Conservation (phyloP, 2,113 vertebrate species). For the Pachypanchax playfairii region DNA sequence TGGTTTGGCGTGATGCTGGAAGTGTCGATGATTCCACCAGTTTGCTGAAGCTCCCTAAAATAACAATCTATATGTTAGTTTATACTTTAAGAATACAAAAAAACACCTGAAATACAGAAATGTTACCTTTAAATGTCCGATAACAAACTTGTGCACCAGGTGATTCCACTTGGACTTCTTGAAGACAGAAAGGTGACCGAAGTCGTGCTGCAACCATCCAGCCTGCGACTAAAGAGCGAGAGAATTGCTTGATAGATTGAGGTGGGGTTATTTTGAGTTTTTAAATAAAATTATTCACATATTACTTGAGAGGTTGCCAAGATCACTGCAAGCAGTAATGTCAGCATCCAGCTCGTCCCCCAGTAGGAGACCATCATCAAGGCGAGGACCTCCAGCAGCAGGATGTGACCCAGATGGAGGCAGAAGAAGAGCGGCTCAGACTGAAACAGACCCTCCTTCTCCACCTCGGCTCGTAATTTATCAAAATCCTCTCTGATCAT, state of each 20-base stretch:
- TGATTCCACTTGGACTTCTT: slow-evolving; percentile 89
- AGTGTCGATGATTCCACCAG: slow-evolving; percentile 98
- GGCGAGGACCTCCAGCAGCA: slow-evolving; percentile 85
- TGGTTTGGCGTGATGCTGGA: slow-evolving; percentile 95
- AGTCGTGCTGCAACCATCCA: slow-evolving; percentile 96
- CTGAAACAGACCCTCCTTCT: slow-evolving; percentile 85
- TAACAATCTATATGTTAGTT: neutral
- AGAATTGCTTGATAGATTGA: neutral
- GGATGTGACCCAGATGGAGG: slow-evolving; percentile 86
- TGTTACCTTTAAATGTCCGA: slow-evolving; percentile 91
- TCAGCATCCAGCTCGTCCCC: slow-evolving; percentile 87
- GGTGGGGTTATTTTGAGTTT: too few species aligned
- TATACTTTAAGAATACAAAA: neutral
- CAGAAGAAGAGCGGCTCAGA: slow-evolving; percentile 86
- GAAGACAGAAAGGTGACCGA: slow-evolving; percentile 94
- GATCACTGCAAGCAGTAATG: slow-evolving; percentile 79
- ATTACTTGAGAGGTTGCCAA: slow-evolving; percentile 87
- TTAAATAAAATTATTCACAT: neutral
- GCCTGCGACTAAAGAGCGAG: slow-evolving; percentile 83
- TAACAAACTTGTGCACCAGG: slow-evolving; percentile 88
- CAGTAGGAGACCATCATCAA: slow-evolving; percentile 82
- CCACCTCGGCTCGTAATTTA: slow-evolving; percentile 76
- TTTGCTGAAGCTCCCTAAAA: slow-evolving; percentile 91
- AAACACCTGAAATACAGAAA: neutral
- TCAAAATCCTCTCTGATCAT: slow-evolving; percentile 87